Evolutionary conservation across 2,888 invertebrate genomes (phyloP).

Genomic region (Cheilosia urbana): DNA sequence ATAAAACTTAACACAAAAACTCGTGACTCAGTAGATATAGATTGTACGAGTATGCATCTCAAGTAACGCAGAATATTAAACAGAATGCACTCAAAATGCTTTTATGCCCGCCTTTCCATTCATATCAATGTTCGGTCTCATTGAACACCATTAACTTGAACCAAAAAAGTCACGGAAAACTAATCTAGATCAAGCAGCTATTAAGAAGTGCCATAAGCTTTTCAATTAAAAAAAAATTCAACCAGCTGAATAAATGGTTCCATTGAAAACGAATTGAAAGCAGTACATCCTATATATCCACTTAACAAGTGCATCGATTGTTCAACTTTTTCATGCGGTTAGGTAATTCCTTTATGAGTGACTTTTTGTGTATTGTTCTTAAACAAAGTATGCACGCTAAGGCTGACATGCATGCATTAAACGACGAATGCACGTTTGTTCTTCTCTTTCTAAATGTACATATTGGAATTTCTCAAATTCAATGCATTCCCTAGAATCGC

Average conservation of each 20-base stretch:
- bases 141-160: slow-evolving; percentile 27
- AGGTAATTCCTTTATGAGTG: slow-evolving; percentile 57
- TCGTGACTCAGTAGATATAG: background rate
- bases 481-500: slow-evolving; percentile 48
- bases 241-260: slow-evolving; percentile 3
- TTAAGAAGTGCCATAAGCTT: slow-evolving; percentile 30
- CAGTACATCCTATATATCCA: slow-evolving; percentile 16
- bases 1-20: background rate
- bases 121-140: slow-evolving; percentile 5
- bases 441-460: background rate
- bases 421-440: slow-evolving; percentile 18
- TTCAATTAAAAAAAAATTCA: slow-evolving; percentile 8
- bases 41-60: background rate
- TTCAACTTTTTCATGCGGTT: slow-evolving; percentile 46
- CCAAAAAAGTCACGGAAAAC: slow-evolving; percentile 24
- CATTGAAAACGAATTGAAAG: slow-evolving; percentile 38
- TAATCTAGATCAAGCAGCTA: slow-evolving; percentile 33
- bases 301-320: slow-evolving; percentile 62
- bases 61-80: background rate
- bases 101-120: slow-evolving; percentile 1
- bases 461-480: slow-evolving; percentile 48
- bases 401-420: slow-evolving; percentile 27
- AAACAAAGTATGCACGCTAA: slow-evolving; percentile 32
- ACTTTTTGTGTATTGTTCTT: slow-evolving; percentile 54
- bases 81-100: background rate